Conservation (phyloP, 2,797 vertebrate genomes). For the Brachyalestes nurse region DNA sequence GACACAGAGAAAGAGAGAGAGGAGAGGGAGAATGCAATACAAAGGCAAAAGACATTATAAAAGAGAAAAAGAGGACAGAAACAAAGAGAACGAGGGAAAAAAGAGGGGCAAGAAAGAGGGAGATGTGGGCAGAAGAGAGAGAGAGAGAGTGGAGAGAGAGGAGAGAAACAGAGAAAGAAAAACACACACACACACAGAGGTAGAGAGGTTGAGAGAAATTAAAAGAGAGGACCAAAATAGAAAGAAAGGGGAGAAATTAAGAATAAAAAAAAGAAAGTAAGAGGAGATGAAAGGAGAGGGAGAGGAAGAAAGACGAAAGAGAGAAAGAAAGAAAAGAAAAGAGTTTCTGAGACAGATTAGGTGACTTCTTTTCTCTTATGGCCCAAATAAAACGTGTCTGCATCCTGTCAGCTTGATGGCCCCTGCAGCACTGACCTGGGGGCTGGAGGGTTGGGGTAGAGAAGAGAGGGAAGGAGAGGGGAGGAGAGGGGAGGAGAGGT, state of each 20-base stretch:
- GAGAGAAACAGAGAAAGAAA: background rate
- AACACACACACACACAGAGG: background rate
- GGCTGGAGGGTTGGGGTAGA: background rate
- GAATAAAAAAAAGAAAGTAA: background rate
- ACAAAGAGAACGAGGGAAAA: too few relatives aligned
- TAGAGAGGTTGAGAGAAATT: background rate
- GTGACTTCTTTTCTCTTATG: slow-evolving; percentile 10
- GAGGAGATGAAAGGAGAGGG: background rate
- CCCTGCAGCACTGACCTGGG: background rate
- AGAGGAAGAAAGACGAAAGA: background rate
- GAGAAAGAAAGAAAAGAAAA: background rate
- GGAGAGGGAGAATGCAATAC: background rate
- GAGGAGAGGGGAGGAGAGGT: slow-evolving; percentile 49
- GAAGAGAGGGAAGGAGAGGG: slow-evolving; percentile 4
- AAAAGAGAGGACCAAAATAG: too few relatives aligned
- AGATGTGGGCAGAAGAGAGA: too few relatives aligned
- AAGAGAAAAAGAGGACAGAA: background rate
- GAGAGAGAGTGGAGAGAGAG: too few relatives aligned
- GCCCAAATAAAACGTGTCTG: slow-evolving; percentile 10
- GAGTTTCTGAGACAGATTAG: background rate
- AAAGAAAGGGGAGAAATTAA: background rate
- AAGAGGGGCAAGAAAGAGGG: too few relatives aligned
- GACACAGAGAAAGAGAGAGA: background rate
- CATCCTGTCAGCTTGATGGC: slow-evolving; percentile 25
- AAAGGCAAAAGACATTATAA: background rate